Evolutionary conservation across 2,113 vertebrate genomes (phyloP), one percentile per base, ranked within the genome.

Genomic region (Calcarius ornatus): DNA sequence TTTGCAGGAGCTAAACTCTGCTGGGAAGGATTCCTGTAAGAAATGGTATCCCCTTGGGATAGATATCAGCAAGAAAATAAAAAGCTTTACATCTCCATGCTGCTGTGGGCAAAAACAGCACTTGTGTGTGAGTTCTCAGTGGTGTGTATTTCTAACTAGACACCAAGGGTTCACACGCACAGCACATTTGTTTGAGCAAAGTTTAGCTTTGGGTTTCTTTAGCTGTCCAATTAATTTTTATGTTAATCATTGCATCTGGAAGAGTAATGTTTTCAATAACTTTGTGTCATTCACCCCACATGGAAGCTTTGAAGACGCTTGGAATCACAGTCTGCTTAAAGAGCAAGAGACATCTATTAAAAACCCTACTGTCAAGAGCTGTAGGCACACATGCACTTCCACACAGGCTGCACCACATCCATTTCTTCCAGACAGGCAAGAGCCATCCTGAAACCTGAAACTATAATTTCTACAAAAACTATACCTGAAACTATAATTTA

Each of bases 271-370:
- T 85, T 78, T 65, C 69, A 57, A 38, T 45, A 47, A 31, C 15
- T 85, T 43, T 22, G 20, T 45, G 66, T 21, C 3, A 5, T 42
- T 91, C 50, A 22, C 0, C 1, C 15, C 43, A 17, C 0, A 1
- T 25, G 66, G 76, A 69, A 81, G 17, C 21, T 24, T 35, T 21
- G 23, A 40, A 9, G 40, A 76, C 1, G 2, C 7, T 20, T 68
- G 35, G 81, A 95, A 85, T 70, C 33, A 47, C 38, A 63, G 35
- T 28, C 38, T 88, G 25, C 45, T 81, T 72, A 57, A 88, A 90
- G 33, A 83, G 23, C 66, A 86, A 23, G 21, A 59, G 75, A 18
- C 15, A n/a, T 22, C 73, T 47, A 27, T 51, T 61, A 82, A 61
- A 82, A 72, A 43, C 8, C 1, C 53, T 73, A 16, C 5, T 20